Evolutionary conservation across 2,888 invertebrate genomes (phyloP), one percentile per base, ranked within the genome.

Genomic region (Halocaridina rubra): DNA sequence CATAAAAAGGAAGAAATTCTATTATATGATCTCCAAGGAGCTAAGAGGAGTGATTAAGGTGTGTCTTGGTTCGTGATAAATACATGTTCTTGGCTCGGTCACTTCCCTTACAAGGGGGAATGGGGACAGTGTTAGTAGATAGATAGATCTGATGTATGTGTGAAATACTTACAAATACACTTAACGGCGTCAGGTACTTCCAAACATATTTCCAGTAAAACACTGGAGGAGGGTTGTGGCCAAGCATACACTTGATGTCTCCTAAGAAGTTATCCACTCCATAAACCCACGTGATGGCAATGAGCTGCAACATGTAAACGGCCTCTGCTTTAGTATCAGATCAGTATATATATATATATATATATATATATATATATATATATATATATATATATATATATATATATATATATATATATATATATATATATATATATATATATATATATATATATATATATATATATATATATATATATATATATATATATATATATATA

Each of bases 181-280:
- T 93, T 22, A 93, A 46, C 0, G 96, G 96, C 5, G 95, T 93
- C 0, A 95, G 90, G 80, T 94, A 92, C 29, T 93, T 93, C 96
- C 96, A 96, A 67, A 93, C 93, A 19, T 93, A 89, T 91, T 93
- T 94, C 96, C 96, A 96, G 89, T 95, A 95, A 87, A 91, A 91
- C 57, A 92, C 91, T 3, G 93, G 91, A 0, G 93, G 90, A 80
- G 91, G 92, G 85, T 93, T 92, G 57, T 94, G 91, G 59, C 93
- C 93, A 92, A 96, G 89, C 92, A 92, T 92, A 87, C 91, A 90
- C 84, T 92, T 91, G 64, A 92, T 91, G 89, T 92, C 92, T 39
- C 91, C 91, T 88, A 92, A 88, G 88, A 92, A 91, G 59, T 91
- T 90, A 80, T 93, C 92, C 85, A 87, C 88, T 22, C 95, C 95